These are phyloP conservation scores for Morelia viridis DNA, from an alignment of 2,797 vertebrate genomes.

Conservation along the genomic window DNA sequence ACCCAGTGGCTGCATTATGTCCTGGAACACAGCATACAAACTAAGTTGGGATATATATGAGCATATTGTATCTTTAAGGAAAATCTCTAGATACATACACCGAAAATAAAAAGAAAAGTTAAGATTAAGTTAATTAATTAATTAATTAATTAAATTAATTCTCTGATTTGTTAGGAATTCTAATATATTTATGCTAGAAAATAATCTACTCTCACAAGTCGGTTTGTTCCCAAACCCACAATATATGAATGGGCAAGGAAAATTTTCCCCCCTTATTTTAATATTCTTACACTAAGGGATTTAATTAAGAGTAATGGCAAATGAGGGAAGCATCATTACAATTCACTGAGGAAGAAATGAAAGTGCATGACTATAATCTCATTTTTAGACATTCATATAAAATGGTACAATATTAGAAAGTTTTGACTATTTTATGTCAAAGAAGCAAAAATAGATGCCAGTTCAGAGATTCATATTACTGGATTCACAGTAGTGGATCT, in stretches of 20 bases:
- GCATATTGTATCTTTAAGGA: not conserved
- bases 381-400: slow-evolving; percentile 38
- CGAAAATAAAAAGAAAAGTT: slow-evolving; percentile 24
- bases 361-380: slow-evolving; percentile 20
- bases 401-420: slow-evolving; percentile 25
- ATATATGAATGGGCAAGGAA: slow-evolving; percentile 13
- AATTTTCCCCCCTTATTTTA: slow-evolving; percentile 26
- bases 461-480: slow-evolving; percentile 54
- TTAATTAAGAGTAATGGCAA: not conserved
- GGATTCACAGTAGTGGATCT: slow-evolving; percentile 51
- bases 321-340: slow-evolving; percentile 37
- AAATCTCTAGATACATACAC: slow-evolving; percentile 17
- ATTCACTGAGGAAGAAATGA: slow-evolving; percentile 10
- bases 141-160: slow-evolving; percentile 27
- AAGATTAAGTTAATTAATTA: slow-evolving; percentile 16
- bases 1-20: not conserved
- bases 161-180: slow-evolving; percentile 38
- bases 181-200: slow-evolving; percentile 44
- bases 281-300: slow-evolving; percentile 27
- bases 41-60: not conserved
- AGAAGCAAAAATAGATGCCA: slow-evolving; percentile 41
- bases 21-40: not conserved
- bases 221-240: slow-evolving; percentile 5
- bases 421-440: slow-evolving; percentile 30
- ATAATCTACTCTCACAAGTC: slow-evolving; percentile 34